A percentile compares a stretch with the other conserved stretches of the same genome.
These are phyloP conservation scores for Alosa alosa DNA, from an alignment of 2,113 vertebrate genomes.

Conservation along the genomic window DNA sequence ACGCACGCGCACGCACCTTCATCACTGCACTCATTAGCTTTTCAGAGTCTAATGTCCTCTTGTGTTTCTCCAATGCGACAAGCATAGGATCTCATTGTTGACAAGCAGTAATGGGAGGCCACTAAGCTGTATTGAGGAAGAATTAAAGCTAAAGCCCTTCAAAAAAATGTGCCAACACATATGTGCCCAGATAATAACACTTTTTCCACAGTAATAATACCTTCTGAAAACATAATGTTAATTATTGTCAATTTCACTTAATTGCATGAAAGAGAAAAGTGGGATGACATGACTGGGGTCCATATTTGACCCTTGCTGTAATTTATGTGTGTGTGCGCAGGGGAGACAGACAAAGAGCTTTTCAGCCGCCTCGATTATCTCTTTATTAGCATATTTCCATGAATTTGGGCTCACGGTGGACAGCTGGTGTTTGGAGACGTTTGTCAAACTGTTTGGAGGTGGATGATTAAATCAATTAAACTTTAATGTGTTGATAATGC, in stretches of 20 bases:
- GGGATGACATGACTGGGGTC: conserved; percentile 28
- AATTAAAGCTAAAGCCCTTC: neutral
- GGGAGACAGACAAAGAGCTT: neutral
- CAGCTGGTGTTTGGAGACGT: conserved; percentile 41
- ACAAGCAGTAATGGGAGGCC: neutral
- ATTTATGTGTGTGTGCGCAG: neutral
- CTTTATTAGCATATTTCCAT: conserved; percentile 44
- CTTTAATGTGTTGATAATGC: conserved; percentile 31
- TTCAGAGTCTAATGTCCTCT: neutral
- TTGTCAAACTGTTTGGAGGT: conserved; percentile 38
- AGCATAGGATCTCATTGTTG: neutral
- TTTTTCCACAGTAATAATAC: conserved; percentile 38
- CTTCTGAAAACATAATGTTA: conserved; percentile 45
- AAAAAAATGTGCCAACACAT: conserved; percentile 10
- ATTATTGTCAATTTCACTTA: conserved; percentile 51
- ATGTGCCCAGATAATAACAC: neutral
- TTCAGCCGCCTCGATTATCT: neutral
- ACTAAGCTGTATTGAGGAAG: neutral
- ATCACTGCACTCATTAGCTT: neutral
- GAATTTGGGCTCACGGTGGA: conserved; percentile 27
- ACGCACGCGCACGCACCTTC: neutral
- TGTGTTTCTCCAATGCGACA: neutral
- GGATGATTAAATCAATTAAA: conserved; percentile 37
- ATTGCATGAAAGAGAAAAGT: conserved; percentile 33
- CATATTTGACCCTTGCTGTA: conserved; percentile 32